Evolutionary conservation across 2,797 vertebrate species (phyloP).

Genomic region (Darevskia nairensis): DNA sequence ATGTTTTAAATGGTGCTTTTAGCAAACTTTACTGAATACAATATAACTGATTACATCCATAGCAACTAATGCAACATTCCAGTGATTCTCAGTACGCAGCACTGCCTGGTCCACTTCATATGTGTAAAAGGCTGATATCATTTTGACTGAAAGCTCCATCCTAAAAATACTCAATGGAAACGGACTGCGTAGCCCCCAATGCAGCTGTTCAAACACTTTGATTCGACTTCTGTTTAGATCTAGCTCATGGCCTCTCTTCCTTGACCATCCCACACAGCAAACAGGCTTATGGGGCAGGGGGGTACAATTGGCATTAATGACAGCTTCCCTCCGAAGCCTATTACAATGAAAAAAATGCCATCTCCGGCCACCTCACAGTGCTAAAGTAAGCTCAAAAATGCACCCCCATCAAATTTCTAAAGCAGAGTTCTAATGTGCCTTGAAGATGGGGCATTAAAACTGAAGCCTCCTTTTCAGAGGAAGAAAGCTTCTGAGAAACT

Average conservation of each 20-base stretch:
- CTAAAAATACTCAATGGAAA: not conserved
- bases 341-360: no score
- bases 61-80: constrained; percentile 23
- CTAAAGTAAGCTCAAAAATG: no score
- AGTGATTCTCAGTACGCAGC: not conserved
- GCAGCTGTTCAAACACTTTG: not conserved
- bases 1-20: constrained; percentile 30
- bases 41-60: constrained; percentile 32
- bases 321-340: not conserved
- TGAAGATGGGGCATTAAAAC: no score
- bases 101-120: not conserved
- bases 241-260: no score
- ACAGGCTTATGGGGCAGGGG: no score
- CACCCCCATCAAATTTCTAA: no score
- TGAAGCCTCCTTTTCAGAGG: no score
- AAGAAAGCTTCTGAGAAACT: no score
- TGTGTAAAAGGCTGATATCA: constrained; percentile 9
- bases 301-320: not conserved
- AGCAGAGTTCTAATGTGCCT: no score
- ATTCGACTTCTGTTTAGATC: no score
- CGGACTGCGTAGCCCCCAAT: not conserved
- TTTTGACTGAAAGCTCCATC: not conserved
- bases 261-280: no score
- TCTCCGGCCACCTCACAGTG: no score
- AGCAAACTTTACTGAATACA: not conserved